These are phyloP conservation scores for Sarcophaga bullata DNA, from an alignment of 1,140 invertebrate species.

Conservation along the genomic window DNA sequence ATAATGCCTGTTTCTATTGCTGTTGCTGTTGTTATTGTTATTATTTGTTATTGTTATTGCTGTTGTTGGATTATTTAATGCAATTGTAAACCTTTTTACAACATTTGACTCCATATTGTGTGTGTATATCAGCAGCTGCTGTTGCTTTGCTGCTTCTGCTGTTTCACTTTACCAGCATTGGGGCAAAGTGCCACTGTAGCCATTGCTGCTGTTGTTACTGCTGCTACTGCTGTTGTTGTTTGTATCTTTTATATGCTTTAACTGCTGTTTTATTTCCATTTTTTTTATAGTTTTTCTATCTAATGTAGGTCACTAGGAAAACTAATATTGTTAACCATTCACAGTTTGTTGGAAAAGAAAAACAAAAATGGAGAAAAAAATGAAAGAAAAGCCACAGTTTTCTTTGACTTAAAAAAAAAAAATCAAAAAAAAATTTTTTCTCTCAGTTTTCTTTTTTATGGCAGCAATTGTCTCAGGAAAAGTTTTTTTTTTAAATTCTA, in stretches of 20 bases:
- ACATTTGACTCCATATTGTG: background rate
- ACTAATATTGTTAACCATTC: constrained; percentile 32
- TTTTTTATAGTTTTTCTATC: background rate
- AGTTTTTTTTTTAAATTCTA: too few species aligned
- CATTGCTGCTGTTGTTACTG: background rate
- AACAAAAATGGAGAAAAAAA: too few species aligned
- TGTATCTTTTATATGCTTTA: background rate
- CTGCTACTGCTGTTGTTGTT: background rate
- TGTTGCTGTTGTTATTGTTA: background rate
- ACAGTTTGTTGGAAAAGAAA: background rate
- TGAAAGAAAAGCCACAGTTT: too few species aligned
- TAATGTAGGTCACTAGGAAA: constrained; percentile 37
- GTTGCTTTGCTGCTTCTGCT: background rate
- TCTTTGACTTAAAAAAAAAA: too few species aligned
- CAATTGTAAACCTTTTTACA: constrained; percentile 26
- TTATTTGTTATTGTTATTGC: background rate
- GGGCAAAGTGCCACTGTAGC: background rate
- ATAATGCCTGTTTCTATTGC: background rate
- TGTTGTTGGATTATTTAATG: constrained; percentile 35
- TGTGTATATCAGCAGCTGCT: background rate
- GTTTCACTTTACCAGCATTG: background rate
- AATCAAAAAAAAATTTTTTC: too few species aligned
- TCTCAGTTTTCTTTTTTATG: too few species aligned
- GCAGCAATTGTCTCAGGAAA: too few species aligned
- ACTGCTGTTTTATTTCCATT: background rate